phyloP scores from a whole-genome alignment of 2,113 vertebrate genomes.

The Tursiops truncatus region DNA sequence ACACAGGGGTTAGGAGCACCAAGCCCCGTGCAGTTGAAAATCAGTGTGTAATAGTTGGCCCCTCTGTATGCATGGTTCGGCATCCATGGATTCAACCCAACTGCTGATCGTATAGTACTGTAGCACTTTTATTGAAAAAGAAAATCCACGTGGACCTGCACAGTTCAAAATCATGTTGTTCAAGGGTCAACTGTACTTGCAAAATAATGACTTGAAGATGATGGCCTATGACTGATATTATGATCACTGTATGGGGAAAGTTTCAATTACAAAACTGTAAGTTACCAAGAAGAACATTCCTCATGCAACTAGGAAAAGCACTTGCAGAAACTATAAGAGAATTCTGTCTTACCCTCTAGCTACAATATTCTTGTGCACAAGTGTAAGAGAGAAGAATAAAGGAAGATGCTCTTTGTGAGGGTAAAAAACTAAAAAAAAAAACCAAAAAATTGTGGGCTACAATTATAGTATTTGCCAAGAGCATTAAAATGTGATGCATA shows the following conservation, averaged over 20 bases:
- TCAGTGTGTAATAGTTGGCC: neutral
- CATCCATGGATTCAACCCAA: neutral
- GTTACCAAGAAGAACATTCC: neutral
- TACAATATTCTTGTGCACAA: neutral
- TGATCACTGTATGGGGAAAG: neutral
- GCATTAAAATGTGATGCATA: neutral
- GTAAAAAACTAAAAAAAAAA: neutral
- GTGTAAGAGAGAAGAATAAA: neutral
- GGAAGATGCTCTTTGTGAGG: neutral
- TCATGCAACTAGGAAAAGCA: conserved; percentile 2
- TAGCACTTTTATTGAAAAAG: neutral
- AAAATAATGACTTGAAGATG: conserved; percentile 16
- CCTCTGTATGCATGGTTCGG: neutral
- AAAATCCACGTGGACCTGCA: neutral
- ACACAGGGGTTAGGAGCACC: neutral
- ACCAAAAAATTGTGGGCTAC: neutral
- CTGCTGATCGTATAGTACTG: neutral
- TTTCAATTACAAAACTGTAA: neutral
- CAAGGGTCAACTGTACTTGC: neutral
- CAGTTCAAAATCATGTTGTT: neutral
- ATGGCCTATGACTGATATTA: neutral
- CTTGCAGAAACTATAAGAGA: neutral
- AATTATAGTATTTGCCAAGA: neutral
- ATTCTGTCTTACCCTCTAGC: neutral
- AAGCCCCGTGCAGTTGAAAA: neutral